Base-by-base conservation (phyloP, 2,888 invertebrate genomes). In the Clistopyga incitator region DNA sequence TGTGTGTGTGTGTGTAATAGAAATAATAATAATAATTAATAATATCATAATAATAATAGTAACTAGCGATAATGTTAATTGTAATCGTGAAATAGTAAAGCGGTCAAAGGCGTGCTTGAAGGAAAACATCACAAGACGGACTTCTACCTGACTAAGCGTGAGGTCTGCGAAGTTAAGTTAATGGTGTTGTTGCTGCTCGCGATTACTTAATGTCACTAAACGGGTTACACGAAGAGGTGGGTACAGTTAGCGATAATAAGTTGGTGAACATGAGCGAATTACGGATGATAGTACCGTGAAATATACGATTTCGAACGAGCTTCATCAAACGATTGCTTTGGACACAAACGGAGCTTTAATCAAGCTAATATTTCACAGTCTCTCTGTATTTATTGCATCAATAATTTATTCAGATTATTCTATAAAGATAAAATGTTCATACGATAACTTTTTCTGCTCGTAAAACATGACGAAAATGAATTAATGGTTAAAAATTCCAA, bases 11-110 rank as follows among this genome's bases (percentile, higher is more conserved):
- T 67, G 78, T 70, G 70, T 13, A n/a, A 56, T 81, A 47, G 68
- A 64, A 61, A 25, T 61, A 75, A 78, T 77, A 76, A 75, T 75
- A 81, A 70, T 72, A 72, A 71, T 71, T 78, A 79, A 45, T 56
- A 59, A 18, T 77, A 52, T 77, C 79, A 72, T 72, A 72, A 71
- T 71, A 29, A 68, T 76, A 81, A n/a, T 59, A 61, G 15, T 83
- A 47, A 42, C 45, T 47, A 47, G 2, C 29, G 34, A 50, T 77
- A 71, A 74, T 75, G 68, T 67, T 59, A 61, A 45, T 38, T 29
- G 68, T 76, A 72, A 52, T 72, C 54, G 75, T 72, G 78, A 81
- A 71, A 67, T 65, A 71, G 34, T 64, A 20, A 65, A 78, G 65
- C 74, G 64, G 78, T 84, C 52, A 45, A 78, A 64, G 56, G 65